Evolutionary conservation across 92 coral and sea anemone species (phyloP).

Genomic region (Scolanthus callimorphus): DNA sequence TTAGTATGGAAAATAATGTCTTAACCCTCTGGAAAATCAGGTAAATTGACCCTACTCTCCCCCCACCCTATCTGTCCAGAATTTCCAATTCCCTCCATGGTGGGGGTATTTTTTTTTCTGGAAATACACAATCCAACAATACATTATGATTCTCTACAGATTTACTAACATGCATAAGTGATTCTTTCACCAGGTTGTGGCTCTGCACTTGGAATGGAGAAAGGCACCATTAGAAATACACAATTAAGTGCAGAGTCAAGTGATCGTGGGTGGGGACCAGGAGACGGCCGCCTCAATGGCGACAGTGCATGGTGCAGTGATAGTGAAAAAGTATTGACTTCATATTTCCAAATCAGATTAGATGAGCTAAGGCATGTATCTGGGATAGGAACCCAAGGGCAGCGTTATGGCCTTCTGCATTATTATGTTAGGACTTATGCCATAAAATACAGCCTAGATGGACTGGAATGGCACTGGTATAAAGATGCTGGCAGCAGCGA

Average conservation of each 20-base stretch:
- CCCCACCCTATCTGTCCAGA: too few species aligned
- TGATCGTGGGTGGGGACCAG: slow-evolving; percentile 20
- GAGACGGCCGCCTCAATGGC: slow-evolving; percentile 32
- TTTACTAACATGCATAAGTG: too few species aligned
- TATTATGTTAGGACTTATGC: slow-evolving; percentile 32
- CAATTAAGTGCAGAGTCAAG: slow-evolving; percentile 29
- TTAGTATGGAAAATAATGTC: too few species aligned
- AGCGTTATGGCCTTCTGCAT: background rate
- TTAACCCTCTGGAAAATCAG: too few species aligned
- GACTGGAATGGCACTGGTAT: slow-evolving; percentile 35
- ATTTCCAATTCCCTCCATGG: too few species aligned
- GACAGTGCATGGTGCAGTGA: slow-evolving; percentile 48
- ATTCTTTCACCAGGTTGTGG: slow-evolving; percentile 57
- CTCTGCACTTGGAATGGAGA: slow-evolving; percentile 41
- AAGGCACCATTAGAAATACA: slow-evolving; percentile 10
- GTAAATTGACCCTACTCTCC: too few species aligned
- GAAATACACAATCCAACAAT: too few species aligned
- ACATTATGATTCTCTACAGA: too few species aligned
- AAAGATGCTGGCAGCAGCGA: slow-evolving; percentile 1
- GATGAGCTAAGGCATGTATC: slow-evolving; percentile 53
- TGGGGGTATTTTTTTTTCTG: too few species aligned
- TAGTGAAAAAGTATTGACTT: slow-evolving; percentile 3
- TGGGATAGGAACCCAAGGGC: slow-evolving; percentile 49
- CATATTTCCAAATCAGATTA: slow-evolving; percentile 46
- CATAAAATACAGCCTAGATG: slow-evolving; percentile 55